Base-by-base conservation (phyloP, 2,888 invertebrate species). In the Chaetoderma sp. region DNA sequence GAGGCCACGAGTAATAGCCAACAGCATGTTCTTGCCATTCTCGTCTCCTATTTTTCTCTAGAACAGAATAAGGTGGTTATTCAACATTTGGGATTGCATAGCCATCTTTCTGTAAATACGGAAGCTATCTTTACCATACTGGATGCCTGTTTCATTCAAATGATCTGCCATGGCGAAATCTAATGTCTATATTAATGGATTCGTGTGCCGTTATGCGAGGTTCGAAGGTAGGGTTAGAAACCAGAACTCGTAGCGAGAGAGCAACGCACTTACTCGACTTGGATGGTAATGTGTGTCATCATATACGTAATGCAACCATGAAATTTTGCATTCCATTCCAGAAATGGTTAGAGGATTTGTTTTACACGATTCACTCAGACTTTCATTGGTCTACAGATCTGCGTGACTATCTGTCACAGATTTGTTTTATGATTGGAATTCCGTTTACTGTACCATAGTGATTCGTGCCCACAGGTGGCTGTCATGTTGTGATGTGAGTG, bases 251-350 rank as follows among this genome's bases (percentile, higher is more conserved):
- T 27, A 28, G 44, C n/a, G 45, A 62, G 16, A 60, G 61, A 21
- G 73, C 73, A 4, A 67, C 65, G 6, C 78, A 78, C 52, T 47
- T 78, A 1, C 50, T 77, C 10, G 72, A 75, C 52, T 68, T 78
- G n/a, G 75, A 78, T 63, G 77, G 74, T 13, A 73, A 78, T 58
- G 57, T 67, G 1, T 70, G 70, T 21, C 76, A 74, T 47, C 75
- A 77, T 58, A 61, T 66, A 0, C 76, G 78, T 45, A 78, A 72
- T 65, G 73, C 74, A 21, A 61, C 73, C 1, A 75, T 75, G 45
- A 23, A 54, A 18, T 76, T 75, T 36, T 70, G 74, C 36, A 55
- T 60, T 13, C 72, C 64, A 0, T 78, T 76, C 45, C 56, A 63
- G 0, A 21, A 67, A 6, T 59, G 61, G 1, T 28, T 73, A 13